phyloP scores from a whole-genome alignment of 92 coral and sea anemone species.

The Muricea muricata region DNA sequence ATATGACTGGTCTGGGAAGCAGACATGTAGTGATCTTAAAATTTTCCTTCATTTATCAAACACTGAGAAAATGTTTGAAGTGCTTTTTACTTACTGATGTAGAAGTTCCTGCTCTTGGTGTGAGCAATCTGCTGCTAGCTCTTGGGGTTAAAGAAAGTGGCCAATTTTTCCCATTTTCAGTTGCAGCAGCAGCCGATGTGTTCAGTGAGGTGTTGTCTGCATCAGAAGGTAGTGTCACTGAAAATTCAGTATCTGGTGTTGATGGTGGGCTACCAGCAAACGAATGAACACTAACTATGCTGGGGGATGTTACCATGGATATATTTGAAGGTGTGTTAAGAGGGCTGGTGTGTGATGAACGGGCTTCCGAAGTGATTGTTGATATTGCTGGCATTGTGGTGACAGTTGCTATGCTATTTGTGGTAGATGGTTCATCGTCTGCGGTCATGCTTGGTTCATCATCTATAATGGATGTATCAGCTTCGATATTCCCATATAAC shows the following conservation, averaged over 20 bases:
- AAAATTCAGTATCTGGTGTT: not conserved
- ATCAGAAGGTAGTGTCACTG: not conserved
- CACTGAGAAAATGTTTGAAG: no score
- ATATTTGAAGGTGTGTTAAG: not conserved
- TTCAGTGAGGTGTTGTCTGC: not conserved
- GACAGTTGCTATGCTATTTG: not conserved
- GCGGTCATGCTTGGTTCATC: not conserved
- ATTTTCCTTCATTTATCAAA: no score
- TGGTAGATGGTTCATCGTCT: not conserved
- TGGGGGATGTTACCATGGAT: not conserved
- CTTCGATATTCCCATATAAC: not conserved
- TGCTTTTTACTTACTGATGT: not conserved
- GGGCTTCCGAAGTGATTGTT: not conserved
- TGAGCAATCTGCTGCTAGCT: not conserved
- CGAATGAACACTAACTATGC: not conserved
- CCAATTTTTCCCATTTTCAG: not conserved
- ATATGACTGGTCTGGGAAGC: not conserved
- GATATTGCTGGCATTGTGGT: not conserved
- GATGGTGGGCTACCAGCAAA: not conserved
- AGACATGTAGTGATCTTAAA: no score
- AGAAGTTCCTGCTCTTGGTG: not conserved
- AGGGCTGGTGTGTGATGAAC: not conserved
- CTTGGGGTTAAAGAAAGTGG: not conserved
- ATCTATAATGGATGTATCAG: not conserved
- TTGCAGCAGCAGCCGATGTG: not conserved